Evolutionary conservation across 2,113 vertebrate genomes (phyloP), one percentile per base, ranked within the genome.

Genomic region (Leucopsar rothschildi): DNA sequence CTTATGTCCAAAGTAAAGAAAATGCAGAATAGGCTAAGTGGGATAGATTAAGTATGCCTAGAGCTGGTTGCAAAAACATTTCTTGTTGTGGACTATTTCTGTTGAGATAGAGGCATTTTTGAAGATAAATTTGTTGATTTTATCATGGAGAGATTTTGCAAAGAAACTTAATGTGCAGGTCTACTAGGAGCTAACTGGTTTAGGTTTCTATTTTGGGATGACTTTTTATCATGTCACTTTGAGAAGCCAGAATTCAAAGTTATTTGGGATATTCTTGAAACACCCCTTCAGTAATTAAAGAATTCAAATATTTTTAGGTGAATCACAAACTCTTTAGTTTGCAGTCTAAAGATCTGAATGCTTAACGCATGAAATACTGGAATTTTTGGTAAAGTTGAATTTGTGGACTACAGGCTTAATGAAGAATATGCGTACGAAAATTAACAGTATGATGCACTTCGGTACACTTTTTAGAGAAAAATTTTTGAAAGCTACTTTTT

Each of bases 291-390:
- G 10, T 29, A 50, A 49, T 20, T 59, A 79, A 57, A 42, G 5
- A 60, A 59, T 35, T 35, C 6, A 31, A 59, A 12, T 42, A 35
- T 33, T 79, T 87, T 60, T 24, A 20, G 29, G 11, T 16, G 33
- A 57, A 60, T 60, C 21, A 29, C 22, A 23, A 59, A 45, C 15
- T 71, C 44, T 31, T 52, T 23, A 28, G 6, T 7, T 28, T 23
- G 31, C 35, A 28, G n/a, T 52, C 52, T 61, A 25, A 82, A 77
- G 47, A 16, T 39, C 29, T 66, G 60, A 63, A 52, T 64, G 84
- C 33, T 60, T 57, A 61, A 83, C 0, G 1, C 10, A 25, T 1
- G 7, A 47, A 10, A 56, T 31, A n/a, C 0, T 31, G 39, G 37
- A 19, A 40, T 9, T 66, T 71, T 64, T 31, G 8, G 24, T 90